Evolutionary conservation across 1,140 invertebrate genomes (phyloP).

Genomic region (Parasteatoda tepidariorum): DNA sequence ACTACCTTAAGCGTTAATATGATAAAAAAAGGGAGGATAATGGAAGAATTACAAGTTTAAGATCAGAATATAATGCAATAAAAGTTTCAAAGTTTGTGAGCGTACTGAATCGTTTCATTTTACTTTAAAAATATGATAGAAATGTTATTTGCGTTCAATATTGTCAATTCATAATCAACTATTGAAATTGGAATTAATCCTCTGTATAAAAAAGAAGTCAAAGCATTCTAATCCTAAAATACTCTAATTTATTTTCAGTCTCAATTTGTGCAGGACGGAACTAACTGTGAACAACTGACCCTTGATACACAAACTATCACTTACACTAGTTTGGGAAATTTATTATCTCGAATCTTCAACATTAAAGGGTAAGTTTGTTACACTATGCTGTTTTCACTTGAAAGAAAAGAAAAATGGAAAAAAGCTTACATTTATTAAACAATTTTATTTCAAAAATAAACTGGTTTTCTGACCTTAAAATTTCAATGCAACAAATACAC

Average conservation of each 20-base stretch:
- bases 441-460: not conserved
- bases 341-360: conserved; percentile 14
- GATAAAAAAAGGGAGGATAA: no score
- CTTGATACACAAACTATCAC: conserved; percentile 1
- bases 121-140: not conserved
- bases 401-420: not conserved
- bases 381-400: not conserved
- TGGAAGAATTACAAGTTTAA: not conserved
- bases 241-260: conserved; percentile 1
- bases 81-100: not conserved
- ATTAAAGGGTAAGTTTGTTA: conserved; percentile 30
- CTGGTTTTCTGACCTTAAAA: not conserved
- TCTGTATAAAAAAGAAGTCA: no score
- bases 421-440: not conserved
- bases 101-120: not conserved
- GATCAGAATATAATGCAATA: not conserved
- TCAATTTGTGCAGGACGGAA: not conserved
- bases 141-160: not conserved
- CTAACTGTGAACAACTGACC: not conserved
- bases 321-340: conserved; percentile 12
- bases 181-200: no score
- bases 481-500: not conserved
- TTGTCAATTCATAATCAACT: not conserved
- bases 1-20: no score
- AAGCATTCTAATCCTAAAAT: no score